Evolutionary conservation across 2,888 invertebrate species (phyloP), one percentile per base, ranked within the genome.

Genomic region (Acleris emargana): DNA sequence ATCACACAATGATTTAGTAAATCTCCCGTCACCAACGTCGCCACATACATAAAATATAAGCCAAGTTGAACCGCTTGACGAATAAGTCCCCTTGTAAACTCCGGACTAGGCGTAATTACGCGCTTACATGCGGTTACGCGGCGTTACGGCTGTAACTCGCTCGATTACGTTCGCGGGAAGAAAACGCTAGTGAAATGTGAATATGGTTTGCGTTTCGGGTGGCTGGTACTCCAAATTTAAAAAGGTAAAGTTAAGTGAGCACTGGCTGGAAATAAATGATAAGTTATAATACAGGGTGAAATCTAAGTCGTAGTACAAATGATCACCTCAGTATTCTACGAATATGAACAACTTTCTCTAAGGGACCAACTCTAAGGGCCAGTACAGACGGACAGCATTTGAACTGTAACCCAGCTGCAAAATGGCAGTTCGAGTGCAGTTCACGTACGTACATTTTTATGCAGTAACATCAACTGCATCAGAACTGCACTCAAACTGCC

Each of bases 41-140:
- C 62, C 13, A 11, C 61, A 64, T 64, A 53, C 58, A 64, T 64
- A 64, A 64, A 64, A 64, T 53, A 64, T 64, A 47, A 49, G 42
- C 32, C 64, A 25, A 53, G 49, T 53, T 58, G 25, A 22, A 45
- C 18, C 17, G 45, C 25, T 57, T 47, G 47, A 49, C 45, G 58
- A 64, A 59, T 59, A 58, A 63, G 38, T 63, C 58, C 51, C 47
- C 57, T 22, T 59, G 22, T 54, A 64, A 47, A 45, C 51, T 25
- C 25, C 28, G 17, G 50, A 51, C 22, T 61, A 45, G 62, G 50
- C 25, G 64, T 59, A 59, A 64, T 64, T 64, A 57, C 45, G 28
- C 45, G 43, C 25, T 50, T 57, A 64, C 63, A 13, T 50, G 62
- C 55, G 55, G 62, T 50, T 55, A 17, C n/a, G 22, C 17, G 16